Conservation (phyloP, 2,113 vertebrate genomes). For the Apodemus sylvaticus region DNA sequence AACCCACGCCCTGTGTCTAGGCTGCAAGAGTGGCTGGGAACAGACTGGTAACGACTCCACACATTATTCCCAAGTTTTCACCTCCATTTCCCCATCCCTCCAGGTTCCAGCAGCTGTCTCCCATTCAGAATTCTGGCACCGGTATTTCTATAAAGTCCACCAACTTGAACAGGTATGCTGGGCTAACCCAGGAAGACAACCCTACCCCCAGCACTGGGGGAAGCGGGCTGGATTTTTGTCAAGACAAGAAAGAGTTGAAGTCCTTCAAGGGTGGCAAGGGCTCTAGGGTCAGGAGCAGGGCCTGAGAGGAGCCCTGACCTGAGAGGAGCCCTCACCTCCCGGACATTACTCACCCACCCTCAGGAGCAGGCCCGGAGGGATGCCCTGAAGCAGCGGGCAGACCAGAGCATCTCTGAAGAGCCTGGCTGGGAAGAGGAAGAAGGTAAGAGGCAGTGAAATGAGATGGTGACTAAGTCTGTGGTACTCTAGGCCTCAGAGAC, state of each 20-base stretch:
- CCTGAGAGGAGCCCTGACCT: too few species aligned
- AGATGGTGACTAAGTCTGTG: background rate
- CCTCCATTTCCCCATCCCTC: background rate
- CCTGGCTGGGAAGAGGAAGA: conserved; percentile 96
- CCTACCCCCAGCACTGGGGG: background rate
- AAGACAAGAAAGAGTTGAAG: background rate
- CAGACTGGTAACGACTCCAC: background rate
- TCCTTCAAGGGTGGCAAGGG: background rate
- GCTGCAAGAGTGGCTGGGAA: background rate
- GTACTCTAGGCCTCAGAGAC: background rate
- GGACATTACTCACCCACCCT: conserved; percentile 9
- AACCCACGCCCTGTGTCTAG: background rate
- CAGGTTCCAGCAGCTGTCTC: conserved; percentile 97
- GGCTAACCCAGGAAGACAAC: background rate
- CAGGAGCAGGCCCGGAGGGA: conserved; percentile 96
- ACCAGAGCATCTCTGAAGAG: conserved; percentile 91
- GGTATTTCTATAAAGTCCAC: conserved; percentile 98
- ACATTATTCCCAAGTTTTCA: background rate
- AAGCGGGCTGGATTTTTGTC: background rate
- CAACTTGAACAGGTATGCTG: conserved; percentile 94
- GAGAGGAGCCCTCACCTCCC: conserved; percentile 42
- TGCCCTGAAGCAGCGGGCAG: conserved; percentile 95
- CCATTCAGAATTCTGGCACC: conserved; percentile 97
- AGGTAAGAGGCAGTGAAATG: conserved; percentile 80
- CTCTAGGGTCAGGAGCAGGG: accelerated